Conservation (phyloP, 2,797 vertebrate genomes). For the Cheirogaleus major region DNA sequence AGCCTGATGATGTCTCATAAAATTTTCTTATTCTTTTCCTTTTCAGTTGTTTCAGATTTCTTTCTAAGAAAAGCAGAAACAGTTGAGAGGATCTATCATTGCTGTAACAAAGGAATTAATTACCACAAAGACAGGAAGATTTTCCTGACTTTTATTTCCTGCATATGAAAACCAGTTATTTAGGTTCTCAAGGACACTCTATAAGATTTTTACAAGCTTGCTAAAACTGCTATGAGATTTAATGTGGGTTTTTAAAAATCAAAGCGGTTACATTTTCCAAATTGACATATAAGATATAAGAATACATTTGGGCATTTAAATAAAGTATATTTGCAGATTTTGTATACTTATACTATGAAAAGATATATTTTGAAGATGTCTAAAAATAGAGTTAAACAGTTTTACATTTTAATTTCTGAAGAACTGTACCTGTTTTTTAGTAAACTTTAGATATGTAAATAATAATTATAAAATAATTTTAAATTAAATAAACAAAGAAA, state of each 20-base stretch:
- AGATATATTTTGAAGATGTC: background rate
- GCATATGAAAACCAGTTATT: conserved; percentile 10
- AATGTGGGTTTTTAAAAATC: conserved; percentile 41
- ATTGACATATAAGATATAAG: background rate
- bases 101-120: background rate
- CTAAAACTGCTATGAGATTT: conserved; percentile 13
- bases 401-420: background rate
- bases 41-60: background rate
- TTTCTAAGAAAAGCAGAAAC: conserved; percentile 2
- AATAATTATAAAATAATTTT: conserved; percentile 24
- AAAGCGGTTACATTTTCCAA: conserved; percentile 34
- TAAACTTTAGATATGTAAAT: background rate
- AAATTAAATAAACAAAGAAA: conserved; percentile 35
- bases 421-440: conserved; percentile 20
- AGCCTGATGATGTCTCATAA: background rate
- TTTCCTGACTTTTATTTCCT: background rate
- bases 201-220: conserved; percentile 11
- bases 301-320: conserved; percentile 4
- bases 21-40: background rate
- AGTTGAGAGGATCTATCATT: background rate
- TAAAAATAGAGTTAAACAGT: background rate
- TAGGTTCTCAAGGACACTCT: background rate
- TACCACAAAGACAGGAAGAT: background rate
- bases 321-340: background rate
- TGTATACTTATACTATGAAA: background rate